Evolutionary conservation across 2,113 vertebrate genomes (phyloP).

Genomic region (Tragelaphus buxtoni): DNA sequence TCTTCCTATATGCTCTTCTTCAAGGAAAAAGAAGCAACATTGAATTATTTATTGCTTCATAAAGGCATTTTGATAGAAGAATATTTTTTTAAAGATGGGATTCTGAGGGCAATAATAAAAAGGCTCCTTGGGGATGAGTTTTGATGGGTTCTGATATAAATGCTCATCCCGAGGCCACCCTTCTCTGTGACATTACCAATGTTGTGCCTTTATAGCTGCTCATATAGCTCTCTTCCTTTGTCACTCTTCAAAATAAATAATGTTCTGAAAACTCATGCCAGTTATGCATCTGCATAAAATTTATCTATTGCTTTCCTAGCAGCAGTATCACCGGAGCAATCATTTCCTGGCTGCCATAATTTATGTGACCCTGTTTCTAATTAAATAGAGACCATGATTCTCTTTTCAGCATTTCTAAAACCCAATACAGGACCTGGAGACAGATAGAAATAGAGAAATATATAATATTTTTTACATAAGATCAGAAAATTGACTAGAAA

Average conservation of each 20-base stretch:
- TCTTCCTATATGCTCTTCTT: background rate
- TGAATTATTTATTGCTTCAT: background rate
- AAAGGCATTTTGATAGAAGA: background rate
- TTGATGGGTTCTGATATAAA: background rate
- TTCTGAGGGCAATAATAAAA: background rate
- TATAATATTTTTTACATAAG: background rate
- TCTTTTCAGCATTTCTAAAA: background rate
- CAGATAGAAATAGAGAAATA: background rate
- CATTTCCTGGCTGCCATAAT: background rate
- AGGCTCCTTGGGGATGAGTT: background rate
- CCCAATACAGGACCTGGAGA: background rate
- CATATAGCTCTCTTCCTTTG: background rate
- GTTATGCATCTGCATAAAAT: background rate
- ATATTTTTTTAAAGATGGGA: background rate
- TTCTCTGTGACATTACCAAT: background rate
- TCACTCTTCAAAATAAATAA: background rate
- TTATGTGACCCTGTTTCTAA: background rate
- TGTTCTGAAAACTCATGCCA: background rate
- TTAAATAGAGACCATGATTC: background rate
- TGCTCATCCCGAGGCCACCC: background rate
- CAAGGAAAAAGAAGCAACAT: background rate
- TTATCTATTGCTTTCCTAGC: background rate
- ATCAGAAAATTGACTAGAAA: background rate
- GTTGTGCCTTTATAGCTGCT: background rate
- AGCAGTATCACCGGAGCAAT: background rate